These are phyloP conservation scores for Liopterus haemorrhoidalis DNA, from an alignment of 2,888 invertebrate species.

Conservation along the genomic window DNA sequence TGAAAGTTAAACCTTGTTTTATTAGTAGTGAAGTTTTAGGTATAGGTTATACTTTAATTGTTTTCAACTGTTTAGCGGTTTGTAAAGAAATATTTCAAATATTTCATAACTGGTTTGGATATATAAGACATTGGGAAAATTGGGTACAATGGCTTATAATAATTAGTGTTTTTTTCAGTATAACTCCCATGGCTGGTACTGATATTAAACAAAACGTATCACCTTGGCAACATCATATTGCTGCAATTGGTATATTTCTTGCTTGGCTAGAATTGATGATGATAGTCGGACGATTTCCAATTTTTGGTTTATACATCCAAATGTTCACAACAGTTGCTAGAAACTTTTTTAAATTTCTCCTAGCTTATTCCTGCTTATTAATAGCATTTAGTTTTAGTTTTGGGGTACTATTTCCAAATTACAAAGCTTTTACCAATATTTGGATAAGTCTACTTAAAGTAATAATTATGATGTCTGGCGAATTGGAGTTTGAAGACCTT, in stretches of 20 bases:
- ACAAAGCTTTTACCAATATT: slow-evolving; percentile 62
- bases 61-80: slow-evolving; percentile 58
- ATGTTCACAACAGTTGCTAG: slow-evolving; percentile 82
- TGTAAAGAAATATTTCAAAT: slow-evolving; percentile 75
- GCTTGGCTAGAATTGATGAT: slow-evolving; percentile 82
- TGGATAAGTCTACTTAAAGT: slow-evolving; percentile 65
- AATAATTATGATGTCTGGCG: slow-evolving; percentile 85
- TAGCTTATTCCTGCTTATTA: slow-evolving; percentile 74
- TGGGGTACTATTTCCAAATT: slow-evolving; percentile 73
- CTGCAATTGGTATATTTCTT: slow-evolving; percentile 70
- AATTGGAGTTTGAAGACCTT: slow-evolving; percentile 78
- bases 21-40: slow-evolving; percentile 34
- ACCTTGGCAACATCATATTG: slow-evolving; percentile 73
- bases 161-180: slow-evolving; percentile 62
- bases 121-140: slow-evolving; percentile 77
- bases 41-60: slow-evolving; percentile 55
- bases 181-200: slow-evolving; percentile 44
- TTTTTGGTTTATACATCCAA: slow-evolving; percentile 79
- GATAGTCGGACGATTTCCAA: slow-evolving; percentile 78
- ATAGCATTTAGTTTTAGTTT: slow-evolving; percentile 77
- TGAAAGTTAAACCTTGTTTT: slow-evolving; percentile 30
- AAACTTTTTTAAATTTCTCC: slow-evolving; percentile 74
- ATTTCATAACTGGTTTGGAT: slow-evolving; percentile 64
- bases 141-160: slow-evolving; percentile 77
- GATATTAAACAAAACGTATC: slow-evolving; percentile 38